Base-by-base conservation (phyloP, 2,113 vertebrate species). In the Geococcyx californianus region DNA sequence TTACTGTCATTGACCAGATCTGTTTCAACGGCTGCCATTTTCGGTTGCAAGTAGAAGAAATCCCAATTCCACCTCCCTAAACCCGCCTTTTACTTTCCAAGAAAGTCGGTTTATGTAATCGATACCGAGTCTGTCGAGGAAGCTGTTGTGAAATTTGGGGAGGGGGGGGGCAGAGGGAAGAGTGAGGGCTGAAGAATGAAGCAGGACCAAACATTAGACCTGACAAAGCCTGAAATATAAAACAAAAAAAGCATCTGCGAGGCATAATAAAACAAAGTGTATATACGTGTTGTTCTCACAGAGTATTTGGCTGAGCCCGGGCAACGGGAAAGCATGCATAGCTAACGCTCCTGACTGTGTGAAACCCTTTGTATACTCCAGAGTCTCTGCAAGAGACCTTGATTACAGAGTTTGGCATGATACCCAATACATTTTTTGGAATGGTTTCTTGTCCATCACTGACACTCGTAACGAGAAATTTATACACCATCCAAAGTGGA, bases 281-380 rank as follows among this genome's bases (percentile, higher is more conserved):
- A 98, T 98, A 98, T 98, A 98, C 98, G 97, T 98, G 98, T 98
- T 97, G 97, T 97, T 98, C 98, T 98, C 97, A 98, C 97, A 95
- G 97, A 97, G 97, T 98, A 95, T 98, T 97, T 97, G 97, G 96
- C 98, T 98, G 98, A 99, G 98, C 99, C 99, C 96, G 28, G 98
- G 99, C 99, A 99, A 99, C 99, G 98, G 95, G 97, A 98, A 99
- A 98, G 99, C 98, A 99, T 99, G 99, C 99, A 99, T 99, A 99
- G 98, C 98, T 99, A 99, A 99, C 98, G 86, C 96, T 98, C 90
- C 98, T 97, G 99, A 98, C 98, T 99, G 98, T 99, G 98, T 98
- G 97, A 98, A 98, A 98, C 96, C 98, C 97, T 99, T 99, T 99
- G 99, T 99, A 96, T 97, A 94, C 94, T 97, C 97, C 90, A 82